These are phyloP conservation scores for Pogonophryne albipinna DNA, from an alignment of 2,797 vertebrate genomes.

Conservation along the genomic window DNA sequence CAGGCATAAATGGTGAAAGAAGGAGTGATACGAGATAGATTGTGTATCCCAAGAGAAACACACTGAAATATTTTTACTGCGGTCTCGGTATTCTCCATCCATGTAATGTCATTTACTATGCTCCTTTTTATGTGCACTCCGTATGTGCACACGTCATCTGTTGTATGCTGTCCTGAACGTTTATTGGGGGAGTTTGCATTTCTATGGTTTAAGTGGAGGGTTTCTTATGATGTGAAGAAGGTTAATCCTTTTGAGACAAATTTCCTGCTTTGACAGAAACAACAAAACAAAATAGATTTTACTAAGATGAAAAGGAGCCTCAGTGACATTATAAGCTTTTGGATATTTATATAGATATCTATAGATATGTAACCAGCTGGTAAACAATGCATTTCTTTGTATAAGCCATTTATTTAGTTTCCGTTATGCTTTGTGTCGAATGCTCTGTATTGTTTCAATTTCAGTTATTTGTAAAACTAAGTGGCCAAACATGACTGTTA, in stretches of 20 bases:
- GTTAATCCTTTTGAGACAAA: not conserved
- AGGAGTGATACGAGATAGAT: not conserved
- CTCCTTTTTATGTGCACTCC: not conserved
- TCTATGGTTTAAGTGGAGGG: too few relatives aligned
- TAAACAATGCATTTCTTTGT: not conserved
- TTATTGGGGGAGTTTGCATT: not conserved
- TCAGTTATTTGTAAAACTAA: not conserved
- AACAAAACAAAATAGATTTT: not conserved
- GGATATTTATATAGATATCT: not conserved
- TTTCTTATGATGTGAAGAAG: not conserved
- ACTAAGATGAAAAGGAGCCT: not conserved
- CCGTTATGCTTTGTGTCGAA: not conserved
- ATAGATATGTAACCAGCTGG: not conserved
- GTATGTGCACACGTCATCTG: not conserved
- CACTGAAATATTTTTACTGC: not conserved
- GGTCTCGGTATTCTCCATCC: not conserved
- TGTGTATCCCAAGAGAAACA: not conserved
- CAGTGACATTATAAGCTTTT: not conserved
- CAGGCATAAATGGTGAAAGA: conserved; percentile 12
- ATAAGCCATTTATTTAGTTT: not conserved
- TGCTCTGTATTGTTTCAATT: not conserved
- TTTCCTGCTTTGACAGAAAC: not conserved
- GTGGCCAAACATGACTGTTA: not conserved
- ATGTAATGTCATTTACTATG: not conserved
- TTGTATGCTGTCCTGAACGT: not conserved